Evolutionary conservation across 2,113 vertebrate species (phyloP).

Genomic region (Orthonyx spaldingii): DNA sequence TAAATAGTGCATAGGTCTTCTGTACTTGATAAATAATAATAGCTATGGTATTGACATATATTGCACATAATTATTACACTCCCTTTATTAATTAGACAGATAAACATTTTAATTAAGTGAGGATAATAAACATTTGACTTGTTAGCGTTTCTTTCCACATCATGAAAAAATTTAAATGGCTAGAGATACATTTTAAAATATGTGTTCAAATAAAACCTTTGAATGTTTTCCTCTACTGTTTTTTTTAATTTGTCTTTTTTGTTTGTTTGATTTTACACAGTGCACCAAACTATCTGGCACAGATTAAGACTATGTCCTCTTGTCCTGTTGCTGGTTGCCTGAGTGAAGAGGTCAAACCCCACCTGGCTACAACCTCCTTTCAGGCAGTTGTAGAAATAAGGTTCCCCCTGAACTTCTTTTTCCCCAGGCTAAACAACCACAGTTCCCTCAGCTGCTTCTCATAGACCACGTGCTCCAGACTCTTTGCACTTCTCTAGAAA

Average conservation of each 20-base stretch:
- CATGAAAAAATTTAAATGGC: not conserved
- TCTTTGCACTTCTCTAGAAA: not conserved
- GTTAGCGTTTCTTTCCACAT: not conserved
- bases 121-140: not conserved
- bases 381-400: not conserved
- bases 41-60: not conserved
- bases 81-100: not conserved
- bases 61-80: not conserved
- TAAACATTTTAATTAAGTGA: not conserved
- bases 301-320: not conserved
- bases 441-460: not conserved
- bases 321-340: not conserved
- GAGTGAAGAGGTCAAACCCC: not conserved
- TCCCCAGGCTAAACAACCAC: not conserved
- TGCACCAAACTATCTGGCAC: not conserved
- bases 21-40: not conserved
- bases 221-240: not conserved
- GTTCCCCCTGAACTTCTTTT: not conserved
- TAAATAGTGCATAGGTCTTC: not conserved
- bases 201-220: not conserved
- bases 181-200: not conserved
- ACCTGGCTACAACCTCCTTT: not conserved
- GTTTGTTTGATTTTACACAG: not conserved
- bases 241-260: not conserved
- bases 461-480: rapidly evolving